phyloP scores from a whole-genome alignment of 2,113 vertebrate species.

The Rhipidura dahli region DNA sequence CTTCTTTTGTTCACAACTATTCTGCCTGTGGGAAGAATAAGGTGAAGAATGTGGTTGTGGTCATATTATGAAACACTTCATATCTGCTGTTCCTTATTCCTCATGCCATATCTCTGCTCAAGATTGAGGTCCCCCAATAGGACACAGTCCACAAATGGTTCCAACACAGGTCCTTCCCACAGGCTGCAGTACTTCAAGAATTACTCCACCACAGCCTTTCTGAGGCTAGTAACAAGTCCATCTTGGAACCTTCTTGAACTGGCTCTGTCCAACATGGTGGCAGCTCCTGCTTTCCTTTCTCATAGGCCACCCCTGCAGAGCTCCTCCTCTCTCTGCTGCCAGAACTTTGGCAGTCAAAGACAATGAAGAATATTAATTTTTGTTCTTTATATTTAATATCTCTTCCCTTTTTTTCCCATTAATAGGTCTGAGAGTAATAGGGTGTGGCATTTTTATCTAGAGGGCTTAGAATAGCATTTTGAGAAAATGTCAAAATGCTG shows the following conservation, averaged over 20 bases:
- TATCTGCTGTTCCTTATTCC: not conserved
- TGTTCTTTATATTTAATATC: not conserved
- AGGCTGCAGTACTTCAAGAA: not conserved
- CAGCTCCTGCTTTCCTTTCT: not conserved
- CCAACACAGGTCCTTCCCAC: not conserved
- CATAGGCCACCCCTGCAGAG: not conserved
- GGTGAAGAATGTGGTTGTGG: not conserved
- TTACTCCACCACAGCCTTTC: not conserved
- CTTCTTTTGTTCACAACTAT: not conserved
- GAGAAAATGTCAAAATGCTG: not conserved
- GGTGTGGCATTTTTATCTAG: not conserved
- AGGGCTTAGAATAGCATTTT: not conserved
- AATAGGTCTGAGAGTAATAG: not conserved
- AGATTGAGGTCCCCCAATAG: not conserved
- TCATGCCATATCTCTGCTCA: not conserved
- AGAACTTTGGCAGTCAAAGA: not conserved
- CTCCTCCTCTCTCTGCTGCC: too few relatives aligned
- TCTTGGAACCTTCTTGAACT: not conserved
- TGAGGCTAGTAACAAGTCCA: not conserved
- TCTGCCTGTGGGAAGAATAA: not conserved
- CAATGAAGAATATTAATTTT: not conserved
- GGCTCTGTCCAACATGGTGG: not conserved
- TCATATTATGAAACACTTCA: not conserved
- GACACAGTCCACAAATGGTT: accelerated
- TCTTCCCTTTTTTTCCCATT: not conserved